Conservation (phyloP, 2,888 invertebrate species). For the Stenichneumon culpator region DNA sequence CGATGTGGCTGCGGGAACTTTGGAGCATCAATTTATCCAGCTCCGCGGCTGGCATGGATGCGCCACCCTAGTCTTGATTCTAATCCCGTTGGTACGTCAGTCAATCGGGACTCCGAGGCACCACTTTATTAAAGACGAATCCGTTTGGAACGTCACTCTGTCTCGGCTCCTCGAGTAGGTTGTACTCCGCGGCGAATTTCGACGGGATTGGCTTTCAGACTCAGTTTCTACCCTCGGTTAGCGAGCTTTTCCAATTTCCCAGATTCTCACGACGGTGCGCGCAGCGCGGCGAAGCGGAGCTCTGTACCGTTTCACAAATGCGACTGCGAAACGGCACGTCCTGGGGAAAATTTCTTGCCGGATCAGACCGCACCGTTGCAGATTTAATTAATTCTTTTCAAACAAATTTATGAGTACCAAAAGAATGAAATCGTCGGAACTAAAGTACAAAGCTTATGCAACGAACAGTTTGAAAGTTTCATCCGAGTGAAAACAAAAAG, state of each 20-base stretch:
- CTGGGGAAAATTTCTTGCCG: background rate
- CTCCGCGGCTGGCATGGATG: constrained; percentile 22
- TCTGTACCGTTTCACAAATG: background rate
- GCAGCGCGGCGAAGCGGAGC: background rate
- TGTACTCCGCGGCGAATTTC: constrained; percentile 15
- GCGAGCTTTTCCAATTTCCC: constrained; percentile 14
- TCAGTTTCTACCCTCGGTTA: constrained; percentile 17
- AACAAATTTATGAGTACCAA: background rate
- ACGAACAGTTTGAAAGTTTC: constrained; percentile 2
- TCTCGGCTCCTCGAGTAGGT: constrained; percentile 34
- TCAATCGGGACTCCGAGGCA: constrained; percentile 52
- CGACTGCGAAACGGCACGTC: background rate
- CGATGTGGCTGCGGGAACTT: constrained; percentile 24
- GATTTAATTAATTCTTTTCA: constrained; percentile 3
- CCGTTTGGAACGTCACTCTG: constrained; percentile 70
- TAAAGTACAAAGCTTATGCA: background rate
- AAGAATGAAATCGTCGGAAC: background rate
- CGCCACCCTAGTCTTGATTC: constrained; percentile 36
- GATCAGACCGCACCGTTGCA: background rate
- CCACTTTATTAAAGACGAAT: constrained; percentile 74
- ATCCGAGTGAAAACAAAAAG: background rate
- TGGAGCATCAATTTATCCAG: constrained; percentile 56
- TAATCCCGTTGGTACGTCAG: constrained; percentile 67
- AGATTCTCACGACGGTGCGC: background rate
- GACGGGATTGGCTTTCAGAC: constrained; percentile 13